A percentile compares a stretch with the other conserved stretches of the same genome.
Evolutionary conservation across 1,140 invertebrate species (phyloP).

Genomic region (Phymorhynchus buccinoides): DNA sequence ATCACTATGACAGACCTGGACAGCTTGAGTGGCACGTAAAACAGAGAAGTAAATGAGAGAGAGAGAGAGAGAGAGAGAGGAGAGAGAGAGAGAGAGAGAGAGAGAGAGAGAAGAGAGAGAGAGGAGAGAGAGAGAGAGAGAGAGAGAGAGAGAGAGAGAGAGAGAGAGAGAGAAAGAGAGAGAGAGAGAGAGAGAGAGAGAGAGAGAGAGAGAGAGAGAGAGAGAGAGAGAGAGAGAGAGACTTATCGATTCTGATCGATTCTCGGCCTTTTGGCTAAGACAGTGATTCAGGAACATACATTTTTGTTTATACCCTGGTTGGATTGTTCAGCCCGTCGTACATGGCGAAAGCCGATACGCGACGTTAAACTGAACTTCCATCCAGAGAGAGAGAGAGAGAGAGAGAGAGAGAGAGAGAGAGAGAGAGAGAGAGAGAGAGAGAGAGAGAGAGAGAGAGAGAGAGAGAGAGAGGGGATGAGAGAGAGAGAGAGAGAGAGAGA

Average conservation of each 20-base stretch:
- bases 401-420: neutral
- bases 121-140: neutral
- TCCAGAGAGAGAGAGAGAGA: too few species aligned
- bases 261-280: too few species aligned
- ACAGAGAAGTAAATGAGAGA: too few species aligned
- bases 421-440: neutral
- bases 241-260: too few species aligned
- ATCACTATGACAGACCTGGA: neutral
- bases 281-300: too few species aligned
- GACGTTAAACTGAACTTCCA: too few species aligned
- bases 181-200: neutral
- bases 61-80: conserved; percentile 14
- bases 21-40: neutral
- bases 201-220: neutral
- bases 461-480: neutral
- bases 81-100: neutral
- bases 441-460: neutral
- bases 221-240: neutral
- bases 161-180: neutral
- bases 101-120: conserved; percentile 5
- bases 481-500: too few species aligned
- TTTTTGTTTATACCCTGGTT: too few species aligned
- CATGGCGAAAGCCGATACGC: too few species aligned
- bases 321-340: too few species aligned
- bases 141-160: neutral